Evolutionary conservation across 2,888 invertebrate genomes (phyloP).

Genomic region (Mesorhabditis spiculigera): DNA sequence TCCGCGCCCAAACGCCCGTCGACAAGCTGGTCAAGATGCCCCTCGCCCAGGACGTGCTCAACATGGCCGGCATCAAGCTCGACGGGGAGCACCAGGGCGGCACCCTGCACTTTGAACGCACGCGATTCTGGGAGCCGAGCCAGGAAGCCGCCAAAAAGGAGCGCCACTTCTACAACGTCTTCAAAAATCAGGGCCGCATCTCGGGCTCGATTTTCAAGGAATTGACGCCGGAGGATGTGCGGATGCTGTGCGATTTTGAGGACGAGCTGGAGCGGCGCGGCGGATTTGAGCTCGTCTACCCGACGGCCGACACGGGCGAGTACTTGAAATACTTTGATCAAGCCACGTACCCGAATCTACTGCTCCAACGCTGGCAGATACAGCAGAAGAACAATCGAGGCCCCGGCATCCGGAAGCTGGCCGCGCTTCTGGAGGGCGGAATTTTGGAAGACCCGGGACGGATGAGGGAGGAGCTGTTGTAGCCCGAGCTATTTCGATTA

Average conservation of each 20-base stretch:
- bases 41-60: conserved; percentile 81
- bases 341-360: conserved; percentile 46
- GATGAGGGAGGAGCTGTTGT: no score
- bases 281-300: conserved; percentile 61
- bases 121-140: conserved; percentile 25
- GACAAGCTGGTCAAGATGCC: conserved; percentile 91
- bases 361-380: conserved; percentile 50
- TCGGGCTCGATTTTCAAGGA: conserved; percentile 25
- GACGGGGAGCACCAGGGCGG: conserved; percentile 19
- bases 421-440: conserved; percentile 13
- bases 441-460: no score
- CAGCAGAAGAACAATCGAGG: conserved; percentile 24
- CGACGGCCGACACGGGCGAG: neutral
- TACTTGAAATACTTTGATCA: conserved; percentile 57
- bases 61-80: conserved; percentile 81
- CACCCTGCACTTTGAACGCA: conserved; percentile 3
- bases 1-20: conserved; percentile 66
- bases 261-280: conserved; percentile 62
- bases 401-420: conserved; percentile 23
- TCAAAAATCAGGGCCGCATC: conserved; percentile 25
- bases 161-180: conserved; percentile 12
- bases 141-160: conserved; percentile 24
- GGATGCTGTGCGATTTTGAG: conserved; percentile 39
- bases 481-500: no score
- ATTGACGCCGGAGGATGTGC: conserved; percentile 39